These are phyloP conservation scores for Sclerodermus sp. DNA, from an alignment of 2,888 invertebrate genomes.

Conservation along the genomic window DNA sequence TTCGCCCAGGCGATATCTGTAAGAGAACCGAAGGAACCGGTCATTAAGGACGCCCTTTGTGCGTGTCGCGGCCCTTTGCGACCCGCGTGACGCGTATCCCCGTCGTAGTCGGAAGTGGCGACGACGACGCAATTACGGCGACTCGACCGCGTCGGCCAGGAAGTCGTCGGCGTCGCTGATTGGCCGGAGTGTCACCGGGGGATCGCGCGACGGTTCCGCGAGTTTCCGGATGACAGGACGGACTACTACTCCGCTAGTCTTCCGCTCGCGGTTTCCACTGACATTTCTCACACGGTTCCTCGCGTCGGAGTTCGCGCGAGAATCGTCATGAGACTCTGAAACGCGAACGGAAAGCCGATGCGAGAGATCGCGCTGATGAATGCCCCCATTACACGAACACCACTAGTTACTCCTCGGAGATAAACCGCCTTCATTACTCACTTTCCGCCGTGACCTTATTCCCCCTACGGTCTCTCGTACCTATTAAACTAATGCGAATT, in stretches of 20 bases:
- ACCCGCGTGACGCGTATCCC: neutral
- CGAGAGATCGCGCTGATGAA: slow-evolving; percentile 53
- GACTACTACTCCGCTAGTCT: no score
- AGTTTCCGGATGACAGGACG: no score
- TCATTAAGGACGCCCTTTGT: neutral
- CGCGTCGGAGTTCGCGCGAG: slow-evolving; percentile 26
- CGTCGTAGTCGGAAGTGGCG: neutral
- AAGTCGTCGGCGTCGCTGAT: no score
- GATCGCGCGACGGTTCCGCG: no score
- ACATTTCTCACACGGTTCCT: no score
- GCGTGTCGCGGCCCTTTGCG: neutral
- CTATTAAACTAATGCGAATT: slow-evolving; percentile 51
- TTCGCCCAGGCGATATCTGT: slow-evolving; percentile 20
- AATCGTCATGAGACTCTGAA: slow-evolving; percentile 50
- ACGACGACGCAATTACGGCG: slow-evolving; percentile 2
- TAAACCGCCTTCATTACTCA: slow-evolving; percentile 56
- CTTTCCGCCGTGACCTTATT: slow-evolving; percentile 55
- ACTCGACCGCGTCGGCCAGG: no score
- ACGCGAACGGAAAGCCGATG: slow-evolving; percentile 49
- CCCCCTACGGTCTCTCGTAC: slow-evolving; percentile 30
- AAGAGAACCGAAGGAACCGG: slow-evolving; percentile 4
- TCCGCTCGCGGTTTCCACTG: no score
- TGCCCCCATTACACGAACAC: slow-evolving; percentile 56
- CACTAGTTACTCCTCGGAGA: slow-evolving; percentile 55
- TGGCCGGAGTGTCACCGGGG: no score